Percentiles rank a stretch among this genome's conserved stretches.
Evolutionary conservation across 2,797 vertebrate genomes (phyloP).

Genomic region (Gallirallus australis): DNA sequence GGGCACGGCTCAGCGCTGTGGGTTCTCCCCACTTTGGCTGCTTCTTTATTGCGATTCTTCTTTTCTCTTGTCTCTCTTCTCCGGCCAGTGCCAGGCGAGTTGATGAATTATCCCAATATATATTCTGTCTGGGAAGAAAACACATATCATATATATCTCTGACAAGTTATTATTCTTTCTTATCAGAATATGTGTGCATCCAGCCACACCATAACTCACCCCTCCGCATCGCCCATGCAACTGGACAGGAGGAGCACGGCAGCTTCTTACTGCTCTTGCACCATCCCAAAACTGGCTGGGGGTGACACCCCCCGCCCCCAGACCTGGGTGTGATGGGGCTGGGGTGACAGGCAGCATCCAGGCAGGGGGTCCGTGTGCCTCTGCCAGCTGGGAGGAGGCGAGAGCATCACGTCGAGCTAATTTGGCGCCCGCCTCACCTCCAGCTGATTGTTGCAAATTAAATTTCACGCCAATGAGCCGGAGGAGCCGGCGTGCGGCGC

Average conservation of each 20-base stretch:
- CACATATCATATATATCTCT: conserved; percentile 84
- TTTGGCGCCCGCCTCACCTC: conserved; percentile 38
- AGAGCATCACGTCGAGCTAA: not conserved
- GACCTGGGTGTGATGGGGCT: rapidly evolving
- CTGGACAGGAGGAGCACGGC: not conserved
- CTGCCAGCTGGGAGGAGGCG: not conserved
- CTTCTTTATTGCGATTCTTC: not conserved
- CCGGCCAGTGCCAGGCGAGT: conserved; percentile 68
- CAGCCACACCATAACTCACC: conserved; percentile 65
- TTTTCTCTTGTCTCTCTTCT: not conserved
- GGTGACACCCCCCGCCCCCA: not conserved
- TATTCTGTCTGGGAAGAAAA: conserved; percentile 78
- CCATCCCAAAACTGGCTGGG: rapidly evolving
- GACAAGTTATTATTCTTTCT: conserved; percentile 87
- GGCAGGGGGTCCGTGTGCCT: rapidly evolving
- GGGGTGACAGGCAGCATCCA: not conserved
- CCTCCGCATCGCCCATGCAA: not conserved
- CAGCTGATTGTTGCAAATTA: conserved; percentile 54
- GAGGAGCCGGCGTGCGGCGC: not conserved
- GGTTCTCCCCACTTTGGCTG: not conserved
- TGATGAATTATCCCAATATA: conserved; percentile 85
- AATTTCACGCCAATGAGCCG: conserved; percentile 46
- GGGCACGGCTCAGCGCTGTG: not conserved
- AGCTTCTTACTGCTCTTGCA: rapidly evolving
- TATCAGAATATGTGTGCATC: conserved; percentile 80